Conservation (phyloP, 2,888 invertebrate species). For the Norana najaformis region DNA sequence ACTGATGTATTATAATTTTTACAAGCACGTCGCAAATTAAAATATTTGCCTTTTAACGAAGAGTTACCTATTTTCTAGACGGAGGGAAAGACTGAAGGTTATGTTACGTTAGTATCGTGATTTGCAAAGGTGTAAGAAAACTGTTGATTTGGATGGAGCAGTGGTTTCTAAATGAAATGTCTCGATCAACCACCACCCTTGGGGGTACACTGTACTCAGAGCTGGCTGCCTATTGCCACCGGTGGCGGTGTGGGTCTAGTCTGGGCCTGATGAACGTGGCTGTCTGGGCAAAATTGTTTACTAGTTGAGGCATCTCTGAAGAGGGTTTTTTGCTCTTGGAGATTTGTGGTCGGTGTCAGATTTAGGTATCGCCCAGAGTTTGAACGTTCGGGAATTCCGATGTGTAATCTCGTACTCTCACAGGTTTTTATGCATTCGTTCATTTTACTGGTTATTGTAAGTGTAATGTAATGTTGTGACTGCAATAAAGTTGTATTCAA, state of each 20-base stretch:
- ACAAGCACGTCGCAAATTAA: background rate
- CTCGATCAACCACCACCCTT: background rate
- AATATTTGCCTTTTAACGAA: background rate
- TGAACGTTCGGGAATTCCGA: background rate
- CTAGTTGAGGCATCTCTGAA: background rate
- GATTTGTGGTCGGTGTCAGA: background rate
- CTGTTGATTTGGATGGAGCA: background rate
- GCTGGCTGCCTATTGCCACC: background rate
- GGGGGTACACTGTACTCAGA: background rate
- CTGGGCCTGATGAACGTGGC: background rate
- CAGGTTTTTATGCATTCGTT: background rate
- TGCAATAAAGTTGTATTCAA: conserved; percentile 13
- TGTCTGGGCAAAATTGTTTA: background rate
- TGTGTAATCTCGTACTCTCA: background rate
- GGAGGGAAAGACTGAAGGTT: background rate
- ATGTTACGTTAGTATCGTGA: background rate
- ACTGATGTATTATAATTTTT: background rate
- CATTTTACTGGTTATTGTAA: background rate
- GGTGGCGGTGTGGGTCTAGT: background rate
- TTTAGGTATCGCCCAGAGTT: background rate
- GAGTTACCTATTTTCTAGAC: background rate
- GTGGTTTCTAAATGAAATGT: too few relatives aligned
- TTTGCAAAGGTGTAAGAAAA: too few relatives aligned
- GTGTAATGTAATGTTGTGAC: background rate
- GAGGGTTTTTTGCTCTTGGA: too few relatives aligned